phyloP scores from a whole-genome alignment of 2,113 vertebrate genomes.

The Todiramphus chloris region DNA sequence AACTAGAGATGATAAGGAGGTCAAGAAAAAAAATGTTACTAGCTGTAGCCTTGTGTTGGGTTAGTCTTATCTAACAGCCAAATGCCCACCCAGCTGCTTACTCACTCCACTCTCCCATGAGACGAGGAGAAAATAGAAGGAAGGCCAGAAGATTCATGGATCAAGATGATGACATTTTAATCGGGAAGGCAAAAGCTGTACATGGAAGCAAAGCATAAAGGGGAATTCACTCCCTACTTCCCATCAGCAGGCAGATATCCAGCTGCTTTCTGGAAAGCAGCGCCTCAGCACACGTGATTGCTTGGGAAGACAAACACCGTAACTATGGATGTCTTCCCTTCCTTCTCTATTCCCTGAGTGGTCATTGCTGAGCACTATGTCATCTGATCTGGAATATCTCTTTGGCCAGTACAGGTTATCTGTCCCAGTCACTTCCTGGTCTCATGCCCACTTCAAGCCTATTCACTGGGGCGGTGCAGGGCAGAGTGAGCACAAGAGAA shows the following conservation, averaged over 20 bases:
- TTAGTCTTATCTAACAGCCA: neutral
- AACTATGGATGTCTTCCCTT: neutral
- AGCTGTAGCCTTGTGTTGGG: neutral
- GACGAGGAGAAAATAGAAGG: neutral
- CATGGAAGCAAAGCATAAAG: neutral
- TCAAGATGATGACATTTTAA: neutral
- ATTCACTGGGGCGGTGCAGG: neutral
- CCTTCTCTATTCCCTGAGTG: accelerated
- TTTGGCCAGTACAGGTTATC: neutral
- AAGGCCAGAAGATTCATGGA: neutral
- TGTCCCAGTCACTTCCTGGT: neutral
- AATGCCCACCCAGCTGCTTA: neutral
- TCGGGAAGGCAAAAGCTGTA: neutral
- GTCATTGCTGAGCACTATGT: neutral
- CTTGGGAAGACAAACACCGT: neutral
- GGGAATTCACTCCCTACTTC: neutral
- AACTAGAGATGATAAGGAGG: neutral
- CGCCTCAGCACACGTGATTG: neutral
- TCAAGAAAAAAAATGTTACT: neutral
- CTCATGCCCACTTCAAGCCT: neutral
- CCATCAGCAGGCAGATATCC: neutral
- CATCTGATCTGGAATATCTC: neutral
- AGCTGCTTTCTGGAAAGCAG: neutral
- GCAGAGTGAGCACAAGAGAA: neutral
- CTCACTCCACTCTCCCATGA: neutral